phyloP scores from a whole-genome alignment of 2,888 invertebrate genomes.

The Dermolepida albohirtum region DNA sequence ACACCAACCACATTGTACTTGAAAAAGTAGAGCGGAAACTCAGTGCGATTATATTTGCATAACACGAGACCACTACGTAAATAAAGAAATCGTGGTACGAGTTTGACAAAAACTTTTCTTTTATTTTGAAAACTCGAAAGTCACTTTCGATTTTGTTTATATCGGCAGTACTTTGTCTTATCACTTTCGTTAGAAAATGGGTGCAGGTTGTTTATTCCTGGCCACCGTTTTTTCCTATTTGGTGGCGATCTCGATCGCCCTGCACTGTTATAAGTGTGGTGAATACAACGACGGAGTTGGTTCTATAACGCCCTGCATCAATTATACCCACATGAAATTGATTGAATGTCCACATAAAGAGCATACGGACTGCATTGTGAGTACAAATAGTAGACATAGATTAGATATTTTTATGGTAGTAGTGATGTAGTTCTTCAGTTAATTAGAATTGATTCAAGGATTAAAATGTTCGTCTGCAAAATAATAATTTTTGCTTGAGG shows the following conservation, averaged over 20 bases:
- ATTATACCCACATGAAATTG: conserved; percentile 77
- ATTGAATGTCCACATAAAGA: conserved; percentile 75
- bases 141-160: no score
- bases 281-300: conserved; percentile 89
- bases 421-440: no score
- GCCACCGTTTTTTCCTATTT: conserved; percentile 47
- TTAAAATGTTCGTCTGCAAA: no score
- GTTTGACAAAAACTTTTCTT: no score
- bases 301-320: conserved; percentile 86
- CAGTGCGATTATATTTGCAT: no score
- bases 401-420: not conserved
- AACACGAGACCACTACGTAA: no score
- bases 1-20: no score
- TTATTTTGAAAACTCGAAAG: no score
- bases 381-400: conserved; percentile 61
- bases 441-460: no score
- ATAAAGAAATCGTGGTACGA: no score
- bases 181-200: conserved; percentile 43
- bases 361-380: conserved; percentile 81
- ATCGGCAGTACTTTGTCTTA: not conserved
- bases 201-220: conserved; percentile 44
- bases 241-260: conserved; percentile 63
- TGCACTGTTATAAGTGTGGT: conserved; percentile 83
- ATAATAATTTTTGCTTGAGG: no score
- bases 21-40: no score